Percentiles rank a stretch among this genome's conserved stretches.
These are phyloP conservation scores for Chalcosyrphus nemorum DNA, from an alignment of 2,888 invertebrate species.

Conservation along the genomic window DNA sequence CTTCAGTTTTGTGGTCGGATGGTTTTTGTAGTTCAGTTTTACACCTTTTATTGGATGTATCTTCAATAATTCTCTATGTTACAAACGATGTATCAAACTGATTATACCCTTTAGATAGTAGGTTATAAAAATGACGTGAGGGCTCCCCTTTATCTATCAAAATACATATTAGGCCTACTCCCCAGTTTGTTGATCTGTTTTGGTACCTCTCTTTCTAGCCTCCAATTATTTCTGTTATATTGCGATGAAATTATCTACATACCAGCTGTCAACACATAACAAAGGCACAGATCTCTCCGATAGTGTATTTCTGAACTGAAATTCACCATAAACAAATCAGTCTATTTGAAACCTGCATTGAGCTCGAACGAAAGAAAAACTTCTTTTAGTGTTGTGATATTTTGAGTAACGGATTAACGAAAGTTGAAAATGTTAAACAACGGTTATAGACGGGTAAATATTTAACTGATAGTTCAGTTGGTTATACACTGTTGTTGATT, in stretches of 20 bases:
- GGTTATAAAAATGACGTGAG: not conserved
- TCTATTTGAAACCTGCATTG: not conserved
- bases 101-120: too few species aligned
- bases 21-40: too few species aligned
- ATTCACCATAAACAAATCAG: slow-evolving; percentile 5
- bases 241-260: not conserved
- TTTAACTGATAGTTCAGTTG: not conserved
- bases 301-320: slow-evolving; percentile 21
- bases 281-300: slow-evolving; percentile 8
- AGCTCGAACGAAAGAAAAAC: not conserved
- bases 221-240: not conserved
- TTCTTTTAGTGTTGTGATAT: not conserved
- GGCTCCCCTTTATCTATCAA: not conserved
- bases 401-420: not conserved
- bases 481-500: not conserved
- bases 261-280: slow-evolving; percentile 4
- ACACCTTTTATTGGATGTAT: too few species aligned
- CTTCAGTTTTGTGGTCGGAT: too few species aligned
- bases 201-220: not conserved
- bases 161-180: slow-evolving; percentile 5
- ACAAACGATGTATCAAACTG: too few species aligned
- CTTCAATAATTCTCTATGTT: too few species aligned
- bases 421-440: slow-evolving; percentile 14
- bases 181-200: slow-evolving; percentile 16
- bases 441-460: slow-evolving; percentile 32